These are phyloP conservation scores for Bembecia ichneumoniformis DNA, from an alignment of 2,888 invertebrate genomes.

Conservation along the genomic window DNA sequence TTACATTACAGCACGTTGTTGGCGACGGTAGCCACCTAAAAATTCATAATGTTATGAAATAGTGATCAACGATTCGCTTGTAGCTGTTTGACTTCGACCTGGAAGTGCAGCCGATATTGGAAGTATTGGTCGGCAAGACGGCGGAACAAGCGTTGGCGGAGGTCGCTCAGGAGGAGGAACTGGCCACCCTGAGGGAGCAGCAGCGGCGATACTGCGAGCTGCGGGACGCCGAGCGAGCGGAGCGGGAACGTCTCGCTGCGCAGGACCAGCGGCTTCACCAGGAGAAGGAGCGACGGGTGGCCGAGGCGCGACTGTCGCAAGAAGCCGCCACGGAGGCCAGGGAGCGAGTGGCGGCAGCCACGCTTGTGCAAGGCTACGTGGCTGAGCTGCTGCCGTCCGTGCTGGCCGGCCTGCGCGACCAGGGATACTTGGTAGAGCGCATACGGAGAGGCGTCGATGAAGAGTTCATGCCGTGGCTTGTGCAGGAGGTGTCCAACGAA, in stretches of 20 bases:
- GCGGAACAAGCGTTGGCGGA: conserved; percentile 91
- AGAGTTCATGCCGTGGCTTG: conserved; percentile 90
- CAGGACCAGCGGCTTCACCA: conserved; percentile 78
- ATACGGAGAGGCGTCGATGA: conserved; percentile 79
- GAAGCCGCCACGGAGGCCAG: conserved; percentile 81
- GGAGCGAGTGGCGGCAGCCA: conserved; percentile 85
- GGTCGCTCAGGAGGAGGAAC: conserved; percentile 93
- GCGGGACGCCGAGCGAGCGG: conserved; percentile 86
- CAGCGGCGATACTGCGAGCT: conserved; percentile 77
- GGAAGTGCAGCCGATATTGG: conserved; percentile 91
- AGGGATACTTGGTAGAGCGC: conserved; percentile 77
- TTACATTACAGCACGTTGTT: no score
- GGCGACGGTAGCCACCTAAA: no score
- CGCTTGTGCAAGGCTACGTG: conserved; percentile 88
- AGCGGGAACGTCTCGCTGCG: conserved; percentile 84
- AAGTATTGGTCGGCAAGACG: conserved; percentile 90
- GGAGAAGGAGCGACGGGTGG: conserved; percentile 82
- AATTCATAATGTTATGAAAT: not conserved
- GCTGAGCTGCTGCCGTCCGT: conserved; percentile 89
- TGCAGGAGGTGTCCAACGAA: conserved; percentile 84
- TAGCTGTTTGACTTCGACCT: conserved; percentile 92
- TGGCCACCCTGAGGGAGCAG: conserved; percentile 84
- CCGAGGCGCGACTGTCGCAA: conserved; percentile 77
- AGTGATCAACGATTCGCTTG: not conserved
- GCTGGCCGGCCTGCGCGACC: conserved; percentile 83